A percentile compares a stretch with the other conserved stretches of the same genome.
Conservation (phyloP, 2,113 vertebrate genomes). For the Platycercus adscitus region DNA sequence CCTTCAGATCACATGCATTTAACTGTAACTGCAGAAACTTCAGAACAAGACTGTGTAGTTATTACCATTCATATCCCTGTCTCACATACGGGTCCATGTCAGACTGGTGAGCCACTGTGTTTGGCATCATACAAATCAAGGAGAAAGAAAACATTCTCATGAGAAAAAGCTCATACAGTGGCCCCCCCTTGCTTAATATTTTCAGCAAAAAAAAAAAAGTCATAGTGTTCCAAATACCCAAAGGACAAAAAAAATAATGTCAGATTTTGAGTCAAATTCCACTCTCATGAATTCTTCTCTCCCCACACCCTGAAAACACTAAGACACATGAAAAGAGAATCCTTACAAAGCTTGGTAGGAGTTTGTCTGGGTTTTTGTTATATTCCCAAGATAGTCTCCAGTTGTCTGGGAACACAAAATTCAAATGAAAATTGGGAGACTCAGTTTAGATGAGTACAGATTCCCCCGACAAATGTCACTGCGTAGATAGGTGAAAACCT, state of each 20-base stretch:
- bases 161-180: not conserved
- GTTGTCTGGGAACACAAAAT: not conserved
- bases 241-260: not conserved
- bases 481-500: not conserved
- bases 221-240: not conserved
- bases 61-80: not conserved
- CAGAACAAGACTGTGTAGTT: not conserved
- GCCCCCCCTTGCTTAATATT: not conserved
- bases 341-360: not conserved
- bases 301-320: rapidly evolving
- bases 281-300: not conserved
- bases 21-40: not conserved
- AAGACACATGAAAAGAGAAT: not conserved
- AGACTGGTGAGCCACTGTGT: not conserved
- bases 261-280: not conserved
- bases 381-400: not conserved
- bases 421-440: not conserved
- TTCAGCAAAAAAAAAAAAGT: not conserved
- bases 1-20: not conserved
- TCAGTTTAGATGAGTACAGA: not conserved
- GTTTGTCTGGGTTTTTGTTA: not conserved
- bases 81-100: not conserved
- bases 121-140: not conserved
- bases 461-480: not conserved
- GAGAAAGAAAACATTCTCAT: not conserved